Base-by-base conservation (phyloP, 2,888 invertebrate species). In the Pyralis farinalis region DNA sequence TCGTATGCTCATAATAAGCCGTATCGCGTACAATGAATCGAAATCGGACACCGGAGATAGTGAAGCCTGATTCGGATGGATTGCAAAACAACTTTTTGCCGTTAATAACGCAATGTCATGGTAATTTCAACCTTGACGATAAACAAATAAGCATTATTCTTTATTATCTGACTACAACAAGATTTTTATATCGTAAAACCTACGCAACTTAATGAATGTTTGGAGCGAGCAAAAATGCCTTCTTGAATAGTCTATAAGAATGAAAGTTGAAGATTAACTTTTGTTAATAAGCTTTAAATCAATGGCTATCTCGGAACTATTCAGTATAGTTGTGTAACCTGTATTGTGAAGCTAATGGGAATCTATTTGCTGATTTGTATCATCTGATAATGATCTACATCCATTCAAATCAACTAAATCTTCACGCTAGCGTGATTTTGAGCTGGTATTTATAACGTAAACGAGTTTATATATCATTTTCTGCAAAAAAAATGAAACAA, bases 31-130 rank as follows among this genome's bases (percentile, higher is more conserved):
- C 85, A 88, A 88, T 84, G 82, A 76, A 77, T 79, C 75, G 88
- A 81, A 84, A 88, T 86, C 81, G 73, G 85, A 88, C 86, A 88
- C 88, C 85, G 80, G 77, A 79, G 86, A 85, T 84, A 84, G 84
- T 80, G 80, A 79, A 81, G 71, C 67, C 73, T 70, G 76, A 74
- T 75, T 73, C 69, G 61, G 57, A 54, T 58, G 61, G 57, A 54
- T 58, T 53, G 70, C 83, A 77, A 74, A 16, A 71, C 58, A 71
- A 59, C 75, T 63, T 16, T 4, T 16, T 53, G 55, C 58, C 71
- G 56, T 71, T 44, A 51, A 43, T 49, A 39, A 38, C 60, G 2
- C 16, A 16, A 51, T 52, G 49, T 37, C 61, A 60, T 47, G 28
- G 55, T 7, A 76, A 45, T 70, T 35, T 62, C 34, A 43, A 60